Percentiles rank a stretch among this genome's conserved stretches.
These are phyloP conservation scores for Pangasius djambal DNA, from an alignment of 2,797 vertebrate genomes.

Conservation along the genomic window DNA sequence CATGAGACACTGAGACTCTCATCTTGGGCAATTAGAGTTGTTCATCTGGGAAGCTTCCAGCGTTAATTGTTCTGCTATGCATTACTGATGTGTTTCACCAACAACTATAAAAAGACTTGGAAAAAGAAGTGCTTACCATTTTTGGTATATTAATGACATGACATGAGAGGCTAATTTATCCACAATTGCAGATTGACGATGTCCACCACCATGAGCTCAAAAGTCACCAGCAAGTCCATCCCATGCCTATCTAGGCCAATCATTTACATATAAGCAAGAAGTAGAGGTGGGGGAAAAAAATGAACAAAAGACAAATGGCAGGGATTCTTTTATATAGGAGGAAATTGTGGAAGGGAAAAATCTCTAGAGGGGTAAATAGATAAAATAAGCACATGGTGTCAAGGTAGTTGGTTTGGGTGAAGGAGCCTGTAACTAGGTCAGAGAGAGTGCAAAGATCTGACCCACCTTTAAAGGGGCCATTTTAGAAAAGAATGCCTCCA, in stretches of 20 bases:
- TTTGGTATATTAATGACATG: background rate
- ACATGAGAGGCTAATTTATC: background rate
- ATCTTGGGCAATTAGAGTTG: conserved; percentile 25
- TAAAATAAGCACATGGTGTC: conserved; percentile 47
- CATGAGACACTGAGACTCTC: background rate
- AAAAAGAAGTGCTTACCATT: background rate
- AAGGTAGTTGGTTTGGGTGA: conserved; percentile 51
- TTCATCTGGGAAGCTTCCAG: conserved; percentile 6
- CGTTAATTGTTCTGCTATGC: conserved; percentile 1
- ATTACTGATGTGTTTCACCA: conserved; percentile 8
- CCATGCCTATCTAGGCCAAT: conserved; percentile 20
- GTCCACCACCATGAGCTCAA: background rate
- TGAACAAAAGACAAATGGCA: conserved; percentile 30
- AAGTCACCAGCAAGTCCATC: conserved; percentile 16
- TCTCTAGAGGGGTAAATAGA: conserved; percentile 41
- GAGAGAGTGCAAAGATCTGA: conserved; percentile 51
- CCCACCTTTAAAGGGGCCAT: conserved; percentile 56
- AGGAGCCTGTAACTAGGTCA: conserved; percentile 62
- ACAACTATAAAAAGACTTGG: background rate
- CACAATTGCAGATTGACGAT: background rate
- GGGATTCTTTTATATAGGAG: conserved; percentile 1
- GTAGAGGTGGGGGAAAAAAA: background rate
- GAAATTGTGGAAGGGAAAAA: background rate
- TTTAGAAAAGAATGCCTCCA: conserved; percentile 33
- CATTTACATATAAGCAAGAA: conserved; percentile 28